These are phyloP conservation scores for Anoplius nigerrimus DNA, from an alignment of 2,888 invertebrate species.

Conservation along the genomic window DNA sequence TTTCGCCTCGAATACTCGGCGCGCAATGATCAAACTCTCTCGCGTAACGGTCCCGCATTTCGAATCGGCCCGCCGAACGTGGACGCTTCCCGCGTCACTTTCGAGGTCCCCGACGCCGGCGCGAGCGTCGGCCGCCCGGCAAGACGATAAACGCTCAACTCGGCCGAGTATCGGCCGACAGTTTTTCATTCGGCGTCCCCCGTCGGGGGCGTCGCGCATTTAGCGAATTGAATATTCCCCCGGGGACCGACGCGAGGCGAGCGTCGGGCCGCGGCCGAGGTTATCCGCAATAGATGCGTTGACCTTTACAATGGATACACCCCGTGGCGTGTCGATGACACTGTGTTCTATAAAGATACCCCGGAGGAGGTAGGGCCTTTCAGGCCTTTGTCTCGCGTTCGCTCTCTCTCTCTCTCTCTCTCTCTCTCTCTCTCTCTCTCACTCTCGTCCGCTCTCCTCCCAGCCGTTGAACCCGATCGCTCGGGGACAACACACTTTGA, in stretches of 20 bases:
- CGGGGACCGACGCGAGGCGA: constrained; percentile 24
- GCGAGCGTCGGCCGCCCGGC: no score
- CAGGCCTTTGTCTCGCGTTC: constrained; percentile 57
- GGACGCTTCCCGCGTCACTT: no score
- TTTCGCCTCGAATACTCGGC: no score
- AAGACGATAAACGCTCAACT: no score
- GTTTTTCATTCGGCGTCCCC: no score
- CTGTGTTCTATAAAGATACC: constrained; percentile 67
- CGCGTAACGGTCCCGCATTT: no score
- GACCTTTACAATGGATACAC: constrained; percentile 67
- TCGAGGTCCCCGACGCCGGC: no score
- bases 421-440: constrained; percentile 18
- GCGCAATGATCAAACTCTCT: no score
- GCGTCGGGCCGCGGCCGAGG: constrained; percentile 50
- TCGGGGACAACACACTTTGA: constrained; percentile 63
- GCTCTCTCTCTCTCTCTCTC: constrained; percentile 26
- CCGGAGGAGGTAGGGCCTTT: constrained; percentile 57
- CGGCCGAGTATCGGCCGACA: no score
- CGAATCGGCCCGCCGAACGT: no score
- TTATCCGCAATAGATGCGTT: constrained; percentile 67
- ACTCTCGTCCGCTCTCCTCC: constrained; percentile 31
- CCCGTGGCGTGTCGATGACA: constrained; percentile 64
- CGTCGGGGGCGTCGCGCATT: neutral
- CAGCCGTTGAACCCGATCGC: constrained; percentile 62
- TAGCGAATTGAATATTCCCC: constrained; percentile 36